These are phyloP conservation scores for Kradibia gibbosae DNA, from an alignment of 1,140 invertebrate genomes.

Conservation along the genomic window DNA sequence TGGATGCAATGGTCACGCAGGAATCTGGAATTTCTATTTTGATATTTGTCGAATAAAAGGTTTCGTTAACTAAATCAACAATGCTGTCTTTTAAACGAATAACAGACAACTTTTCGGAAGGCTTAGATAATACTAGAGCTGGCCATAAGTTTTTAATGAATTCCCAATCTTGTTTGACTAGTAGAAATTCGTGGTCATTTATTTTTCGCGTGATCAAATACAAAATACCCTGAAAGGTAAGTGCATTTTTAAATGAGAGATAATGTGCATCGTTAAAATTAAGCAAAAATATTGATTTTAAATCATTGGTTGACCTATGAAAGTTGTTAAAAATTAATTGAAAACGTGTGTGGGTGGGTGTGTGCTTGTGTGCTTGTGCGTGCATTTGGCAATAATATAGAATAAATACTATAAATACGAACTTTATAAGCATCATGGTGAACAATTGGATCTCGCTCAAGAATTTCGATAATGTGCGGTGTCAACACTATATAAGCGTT, in stretches of 20 bases:
- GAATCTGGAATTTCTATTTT: slow-evolving; percentile 73
- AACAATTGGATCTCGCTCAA: slow-evolving; percentile 75
- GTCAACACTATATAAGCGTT: slow-evolving; percentile 77
- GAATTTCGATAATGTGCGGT: slow-evolving; percentile 75
- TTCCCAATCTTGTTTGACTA: slow-evolving; percentile 80
- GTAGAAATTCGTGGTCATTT: slow-evolving; percentile 77
- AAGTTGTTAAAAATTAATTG: too few relatives aligned
- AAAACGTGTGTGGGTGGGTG: too few relatives aligned
- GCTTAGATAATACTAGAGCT: slow-evolving; percentile 79
- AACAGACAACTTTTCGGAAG: slow-evolving; percentile 87
- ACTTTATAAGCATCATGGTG: slow-evolving; percentile 84
- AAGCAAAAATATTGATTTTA: too few relatives aligned
- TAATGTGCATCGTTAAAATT: not conserved
- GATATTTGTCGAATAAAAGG: slow-evolving; percentile 77
- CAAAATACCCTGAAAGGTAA: slow-evolving; percentile 57
- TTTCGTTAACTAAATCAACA: slow-evolving; percentile 69
- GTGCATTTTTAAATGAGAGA: slow-evolving; percentile 41
- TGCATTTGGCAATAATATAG: not conserved
- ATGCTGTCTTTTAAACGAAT: slow-evolving; percentile 81
- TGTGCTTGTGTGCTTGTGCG: too few relatives aligned
- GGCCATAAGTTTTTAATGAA: slow-evolving; percentile 83
- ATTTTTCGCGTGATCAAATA: slow-evolving; percentile 82
- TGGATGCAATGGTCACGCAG: slow-evolving; percentile 72
- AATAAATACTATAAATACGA: slow-evolving; percentile 27
- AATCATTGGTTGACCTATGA: too few relatives aligned